Percentiles rank a stretch among this genome's conserved stretches.
phyloP scores from a whole-genome alignment of 2,888 invertebrate species.

The Microplitis manilae region DNA sequence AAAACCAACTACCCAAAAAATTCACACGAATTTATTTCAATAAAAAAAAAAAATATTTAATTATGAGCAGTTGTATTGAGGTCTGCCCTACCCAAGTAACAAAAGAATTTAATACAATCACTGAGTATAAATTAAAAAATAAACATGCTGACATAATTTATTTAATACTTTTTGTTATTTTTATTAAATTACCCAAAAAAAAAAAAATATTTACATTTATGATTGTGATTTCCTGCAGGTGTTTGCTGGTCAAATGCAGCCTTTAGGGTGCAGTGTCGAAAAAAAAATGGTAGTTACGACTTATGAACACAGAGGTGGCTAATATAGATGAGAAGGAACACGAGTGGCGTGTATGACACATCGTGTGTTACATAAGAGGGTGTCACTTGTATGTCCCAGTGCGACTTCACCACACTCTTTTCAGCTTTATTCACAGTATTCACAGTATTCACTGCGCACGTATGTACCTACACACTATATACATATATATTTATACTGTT shows the following conservation, averaged over 20 bases:
- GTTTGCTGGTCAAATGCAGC: constrained; percentile 48
- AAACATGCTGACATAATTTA: not conserved
- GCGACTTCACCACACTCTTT: constrained; percentile 15
- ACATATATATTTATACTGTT: not conserved
- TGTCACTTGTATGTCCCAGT: constrained; percentile 25
- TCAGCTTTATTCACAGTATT: not conserved
- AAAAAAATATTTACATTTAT: constrained; percentile 71
- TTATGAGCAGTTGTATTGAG: too few species aligned
- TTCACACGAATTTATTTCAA: not conserved
- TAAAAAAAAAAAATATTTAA: not conserved
- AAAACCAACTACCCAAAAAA: not conserved
- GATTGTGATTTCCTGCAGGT: constrained; percentile 72
- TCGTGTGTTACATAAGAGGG: constrained; percentile 50
- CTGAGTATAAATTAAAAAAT: not conserved
- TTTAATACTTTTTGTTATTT: constrained; percentile 4
- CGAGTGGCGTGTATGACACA: constrained; percentile 68
- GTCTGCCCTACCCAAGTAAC: not conserved
- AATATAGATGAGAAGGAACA: constrained; percentile 47
- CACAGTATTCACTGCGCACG: constrained; percentile 1
- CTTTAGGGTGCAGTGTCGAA: constrained; percentile 31
- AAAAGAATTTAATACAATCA: constrained; percentile 13
- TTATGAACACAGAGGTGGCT: constrained; percentile 56
- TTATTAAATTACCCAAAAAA: not conserved
- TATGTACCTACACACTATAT: not conserved
- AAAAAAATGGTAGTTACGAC: constrained; percentile 53